A percentile compares a stretch with the other conserved stretches of the same genome.
Evolutionary conservation across 2,888 invertebrate genomes (phyloP).

Genomic region (Epistrophella euchroma): DNA sequence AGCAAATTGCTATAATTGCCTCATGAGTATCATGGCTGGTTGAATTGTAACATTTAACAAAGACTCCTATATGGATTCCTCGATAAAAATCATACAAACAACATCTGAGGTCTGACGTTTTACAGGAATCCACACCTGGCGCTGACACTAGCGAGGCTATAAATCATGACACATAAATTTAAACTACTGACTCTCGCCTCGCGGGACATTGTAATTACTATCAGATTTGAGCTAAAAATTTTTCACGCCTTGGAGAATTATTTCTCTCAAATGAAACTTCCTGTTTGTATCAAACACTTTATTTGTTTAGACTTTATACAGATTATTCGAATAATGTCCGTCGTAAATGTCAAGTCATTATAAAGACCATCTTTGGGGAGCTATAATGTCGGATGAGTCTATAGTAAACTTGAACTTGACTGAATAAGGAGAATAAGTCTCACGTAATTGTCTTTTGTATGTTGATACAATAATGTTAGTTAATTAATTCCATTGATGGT

Average conservation of each 20-base stretch:
- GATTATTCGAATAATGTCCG: background rate
- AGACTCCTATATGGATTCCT: conserved; percentile 30
- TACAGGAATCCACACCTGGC: conserved; percentile 36
- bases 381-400: conserved; percentile 33
- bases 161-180: conserved; percentile 63
- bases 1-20: conserved; percentile 65
- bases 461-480: conserved; percentile 11
- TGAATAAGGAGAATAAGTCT: conserved; percentile 37
- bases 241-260: conserved; percentile 47
- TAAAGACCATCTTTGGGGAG: conserved; percentile 25
- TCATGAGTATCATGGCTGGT: conserved; percentile 13
- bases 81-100: background rate
- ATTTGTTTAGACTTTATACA: conserved; percentile 30
- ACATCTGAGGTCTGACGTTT: conserved; percentile 14
- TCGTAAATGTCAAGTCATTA: background rate
- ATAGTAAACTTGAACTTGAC: conserved; percentile 47
- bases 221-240: conserved; percentile 20
- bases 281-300: conserved; percentile 26
- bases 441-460: conserved; percentile 3
- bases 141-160: conserved; percentile 29
- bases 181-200: conserved; percentile 39
- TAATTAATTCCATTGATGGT: conserved; percentile 46
- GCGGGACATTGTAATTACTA: conserved; percentile 56
- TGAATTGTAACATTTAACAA: conserved; percentile 47
- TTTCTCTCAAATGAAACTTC: conserved; percentile 25